Base-by-base conservation (phyloP, 1,140 invertebrate genomes). In the Zaprionus gabonicus region DNA sequence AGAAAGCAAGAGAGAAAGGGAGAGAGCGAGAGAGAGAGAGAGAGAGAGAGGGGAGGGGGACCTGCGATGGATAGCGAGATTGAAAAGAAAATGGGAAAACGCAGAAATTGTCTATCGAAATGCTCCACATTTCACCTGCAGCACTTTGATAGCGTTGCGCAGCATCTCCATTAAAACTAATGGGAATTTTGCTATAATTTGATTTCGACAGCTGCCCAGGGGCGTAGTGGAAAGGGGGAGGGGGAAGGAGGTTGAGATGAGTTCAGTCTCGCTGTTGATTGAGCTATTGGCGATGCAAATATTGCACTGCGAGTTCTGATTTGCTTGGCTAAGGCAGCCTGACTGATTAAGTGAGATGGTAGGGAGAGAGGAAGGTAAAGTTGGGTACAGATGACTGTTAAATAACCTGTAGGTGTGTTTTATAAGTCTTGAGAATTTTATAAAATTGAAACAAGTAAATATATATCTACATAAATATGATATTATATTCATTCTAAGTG, bases 141-240 rank as follows among this genome's bases (percentile, higher is more conserved):
- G 85, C 85, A 64, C 38, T 87, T 87, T 87, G 84, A 88, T 78
- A 69, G 72, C 78, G 56, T 79, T 38, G 9, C 20, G 49, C 51
- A 53, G 67, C 74, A 66, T 71, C 82, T 85, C 85, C 81, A 91
- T 91, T 91, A 91, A 83, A 91, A 91, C 87, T 91, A 91, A 91
- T 91, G 82, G 87, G 75, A 91, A 91, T 74, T 87, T 85, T 83
- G 78, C 82, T 69, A 91, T 91, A 87, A 91, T 91, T 91, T 91
- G 86, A 91, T 91, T 91, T 73, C 66, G 59, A 64, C 72, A 71
- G 60, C 51, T 75, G 66, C 23, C 71, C 67, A 57, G n/a, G 10
- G 58, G 63, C 27, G 17, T 41, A 27, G 36, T 4, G 20, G 10
- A n/a, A 0, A 17, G 41, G 7, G n/a, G 15, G 10, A 12, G 38